These are phyloP conservation scores for Physella acuta DNA, from an alignment of 1,140 invertebrate genomes.

Conservation along the genomic window DNA sequence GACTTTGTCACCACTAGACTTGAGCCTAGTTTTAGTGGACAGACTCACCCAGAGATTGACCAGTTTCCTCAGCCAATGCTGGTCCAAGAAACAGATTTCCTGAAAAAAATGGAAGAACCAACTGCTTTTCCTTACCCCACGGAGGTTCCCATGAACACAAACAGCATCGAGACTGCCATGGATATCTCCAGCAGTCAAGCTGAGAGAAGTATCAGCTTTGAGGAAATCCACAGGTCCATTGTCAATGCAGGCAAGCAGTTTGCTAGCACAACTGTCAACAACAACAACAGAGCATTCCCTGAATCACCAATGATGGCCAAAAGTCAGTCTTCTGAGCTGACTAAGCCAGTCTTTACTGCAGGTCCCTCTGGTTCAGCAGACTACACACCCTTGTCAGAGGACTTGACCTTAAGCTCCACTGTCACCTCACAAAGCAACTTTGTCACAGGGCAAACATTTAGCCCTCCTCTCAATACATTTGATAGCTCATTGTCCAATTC, in stretches of 20 bases:
- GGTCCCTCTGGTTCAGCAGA: not conserved
- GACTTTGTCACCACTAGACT: no score
- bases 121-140: not conserved
- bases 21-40: not conserved
- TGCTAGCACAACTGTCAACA: no score
- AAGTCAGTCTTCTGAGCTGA: no score
- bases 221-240: slow-evolving; percentile 25
- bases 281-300: no score
- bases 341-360: no score
- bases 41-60: not conserved
- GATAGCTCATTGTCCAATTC: not conserved
- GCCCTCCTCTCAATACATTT: no score
- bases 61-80: slow-evolving; percentile 21
- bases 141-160: not conserved
- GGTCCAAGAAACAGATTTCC: slow-evolving; percentile 9
- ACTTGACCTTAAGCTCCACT: no score
- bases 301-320: no score
- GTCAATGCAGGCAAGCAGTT: slow-evolving; percentile 14
- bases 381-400: not conserved
- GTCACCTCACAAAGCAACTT: no score
- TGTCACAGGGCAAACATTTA: no score
- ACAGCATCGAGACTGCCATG: slow-evolving; percentile 18
- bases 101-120: not conserved
- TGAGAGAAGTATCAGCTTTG: slow-evolving; percentile 7
- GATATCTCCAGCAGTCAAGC: slow-evolving; percentile 9